Evolutionary conservation across 92 coral and sea anemone genomes (phyloP), one percentile per base, ranked within the genome.

Genomic region (Epizoanthus fatuus): DNA sequence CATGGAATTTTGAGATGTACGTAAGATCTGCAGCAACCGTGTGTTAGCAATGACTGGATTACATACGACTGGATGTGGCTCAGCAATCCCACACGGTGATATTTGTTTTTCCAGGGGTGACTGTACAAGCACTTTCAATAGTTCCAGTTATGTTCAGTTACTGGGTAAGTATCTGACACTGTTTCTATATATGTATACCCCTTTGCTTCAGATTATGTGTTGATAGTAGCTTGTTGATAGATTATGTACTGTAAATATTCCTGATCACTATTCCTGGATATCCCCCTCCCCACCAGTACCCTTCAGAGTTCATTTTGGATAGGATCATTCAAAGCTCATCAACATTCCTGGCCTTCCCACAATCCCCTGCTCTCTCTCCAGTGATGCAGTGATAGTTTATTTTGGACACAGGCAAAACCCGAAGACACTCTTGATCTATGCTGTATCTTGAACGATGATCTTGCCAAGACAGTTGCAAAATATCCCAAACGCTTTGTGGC

Each of bases 71-170:
- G 65, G 7, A 17, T 5, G 4, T 15, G 9, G 17, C 54, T 37
- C 70, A 16, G 19, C 44, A 22, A 29, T 72, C 39, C 22, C 40
- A 19, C 17, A 37, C 73, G 25, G 9, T 60, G 19, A 19, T n/a
- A 17, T 12, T 70, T 71, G 73, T 37, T 45, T 7, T 60, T 45
- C 13, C 62, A 97, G 99, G 97, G 51, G 99, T 97, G 17, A 83
- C 95, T 52, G 91, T 97, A 12, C 99, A 97, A 87, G 99, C 85
- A 4, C 68, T 97, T 42, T 97, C 99, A 15, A 97, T 98, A 13
- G 99, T 97, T 77, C 99, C 99, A 49, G 98, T 97, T 16, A 97
- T 97, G 99, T 97, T 97, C 83, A 91, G 98, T 49, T 97, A 97
- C 77, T 97, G 99, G 99, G 99, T 93, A 86, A 87, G 86, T 74